Conservation (phyloP, 2,888 invertebrate genomes). For the Lasioglossum marginatum region DNA sequence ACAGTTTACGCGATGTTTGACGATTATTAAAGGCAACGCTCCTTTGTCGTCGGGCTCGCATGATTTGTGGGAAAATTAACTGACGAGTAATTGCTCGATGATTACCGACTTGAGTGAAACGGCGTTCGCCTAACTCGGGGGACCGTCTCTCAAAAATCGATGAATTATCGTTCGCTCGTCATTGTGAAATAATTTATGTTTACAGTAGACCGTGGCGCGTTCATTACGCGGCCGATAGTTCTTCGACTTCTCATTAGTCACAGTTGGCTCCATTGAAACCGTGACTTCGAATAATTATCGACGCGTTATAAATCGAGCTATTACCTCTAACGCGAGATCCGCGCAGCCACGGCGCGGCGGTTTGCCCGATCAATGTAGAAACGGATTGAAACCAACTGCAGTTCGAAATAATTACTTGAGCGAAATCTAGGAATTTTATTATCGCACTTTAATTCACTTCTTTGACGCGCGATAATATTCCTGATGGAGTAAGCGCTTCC, state of each 20-base stretch:
- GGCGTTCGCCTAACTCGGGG: slow-evolving; percentile 19
- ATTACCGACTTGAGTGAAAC: slow-evolving; percentile 49
- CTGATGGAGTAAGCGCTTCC: neutral
- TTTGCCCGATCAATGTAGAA: slow-evolving; percentile 8
- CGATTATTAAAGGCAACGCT: slow-evolving; percentile 24
- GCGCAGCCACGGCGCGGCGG: neutral
- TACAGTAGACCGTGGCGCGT: slow-evolving; percentile 44
- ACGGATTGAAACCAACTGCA: neutral
- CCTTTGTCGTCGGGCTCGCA: slow-evolving; percentile 20
- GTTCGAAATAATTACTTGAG: slow-evolving; percentile 1
- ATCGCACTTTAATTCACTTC: slow-evolving; percentile 4
- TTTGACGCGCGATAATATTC: slow-evolving; percentile 9
- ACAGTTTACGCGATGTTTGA: neutral
- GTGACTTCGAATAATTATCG: slow-evolving; percentile 58
- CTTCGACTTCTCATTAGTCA: slow-evolving; percentile 62
- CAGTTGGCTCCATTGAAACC: slow-evolving; percentile 47
- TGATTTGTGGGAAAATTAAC: slow-evolving; percentile 53
- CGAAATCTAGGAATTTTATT: neutral
- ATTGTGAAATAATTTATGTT: slow-evolving; percentile 54
- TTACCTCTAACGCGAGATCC: neutral
- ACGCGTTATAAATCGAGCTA: slow-evolving; percentile 42
- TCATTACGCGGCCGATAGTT: slow-evolving; percentile 57
- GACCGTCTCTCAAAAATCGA: slow-evolving; percentile 7
- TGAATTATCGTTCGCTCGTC: slow-evolving; percentile 49
- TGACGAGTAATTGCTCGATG: slow-evolving; percentile 51